These are phyloP conservation scores for Dioctria linearis DNA, from an alignment of 2,888 invertebrate genomes.

Conservation along the genomic window DNA sequence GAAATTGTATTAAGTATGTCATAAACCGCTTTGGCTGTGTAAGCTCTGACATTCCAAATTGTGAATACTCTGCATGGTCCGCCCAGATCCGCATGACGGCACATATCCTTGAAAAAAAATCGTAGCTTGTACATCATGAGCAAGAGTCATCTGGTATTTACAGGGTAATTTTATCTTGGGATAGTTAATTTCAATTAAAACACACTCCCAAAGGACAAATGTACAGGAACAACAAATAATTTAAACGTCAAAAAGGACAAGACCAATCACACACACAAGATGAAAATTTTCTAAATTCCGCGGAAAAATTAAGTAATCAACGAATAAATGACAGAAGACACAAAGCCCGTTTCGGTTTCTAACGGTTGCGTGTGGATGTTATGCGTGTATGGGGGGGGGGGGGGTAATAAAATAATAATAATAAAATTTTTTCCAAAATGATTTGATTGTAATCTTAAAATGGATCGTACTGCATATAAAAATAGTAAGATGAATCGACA, in stretches of 20 bases:
- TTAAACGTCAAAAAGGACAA: background rate
- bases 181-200: constrained; percentile 2
- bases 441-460: too few relatives aligned
- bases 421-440: too few relatives aligned
- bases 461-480: too few relatives aligned
- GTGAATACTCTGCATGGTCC: constrained; percentile 57
- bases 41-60: constrained; percentile 63
- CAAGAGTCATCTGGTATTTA: background rate
- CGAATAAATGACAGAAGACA: constrained; percentile 22
- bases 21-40: constrained; percentile 12
- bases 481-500: too few relatives aligned
- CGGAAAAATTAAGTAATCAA: constrained; percentile 4
- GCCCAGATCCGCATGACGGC: constrained; percentile 43
- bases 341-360: constrained; percentile 18
- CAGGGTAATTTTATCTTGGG: background rate
- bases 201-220: background rate
- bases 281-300: constrained; percentile 32
- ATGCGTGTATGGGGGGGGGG: too few relatives aligned
- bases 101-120: constrained; percentile 53
- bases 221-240: background rate
- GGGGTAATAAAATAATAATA: too few relatives aligned
- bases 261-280: constrained; percentile 10
- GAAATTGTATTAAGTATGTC: constrained; percentile 38
- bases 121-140: constrained; percentile 55
- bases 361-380: too few relatives aligned